Evolutionary conservation across 1,140 invertebrate genomes (phyloP).

Genomic region (Tetraneura akinire): DNA sequence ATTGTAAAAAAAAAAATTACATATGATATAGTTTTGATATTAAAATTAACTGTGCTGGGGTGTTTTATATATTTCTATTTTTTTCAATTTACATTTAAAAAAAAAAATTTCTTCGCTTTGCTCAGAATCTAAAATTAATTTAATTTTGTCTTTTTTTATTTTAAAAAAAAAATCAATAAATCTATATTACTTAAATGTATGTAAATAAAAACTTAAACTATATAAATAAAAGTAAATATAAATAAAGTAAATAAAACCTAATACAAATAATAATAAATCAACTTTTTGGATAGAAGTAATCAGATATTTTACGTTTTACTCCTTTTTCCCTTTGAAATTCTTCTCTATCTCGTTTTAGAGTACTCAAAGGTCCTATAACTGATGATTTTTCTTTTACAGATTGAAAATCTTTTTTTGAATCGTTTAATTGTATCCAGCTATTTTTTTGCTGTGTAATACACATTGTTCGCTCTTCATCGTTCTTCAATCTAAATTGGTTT

Average conservation of each 20-base stretch:
- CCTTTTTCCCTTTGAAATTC: background rate
- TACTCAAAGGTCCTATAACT: constrained; percentile 2
- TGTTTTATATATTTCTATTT: too few species aligned
- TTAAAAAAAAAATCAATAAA: background rate
- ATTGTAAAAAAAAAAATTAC: too few species aligned
- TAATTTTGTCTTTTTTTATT: constrained; percentile 18
- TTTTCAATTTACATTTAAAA: too few species aligned
- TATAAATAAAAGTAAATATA: background rate
- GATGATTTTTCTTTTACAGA: constrained; percentile 24
- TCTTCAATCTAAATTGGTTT: constrained; percentile 41
- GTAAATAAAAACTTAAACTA: background rate
- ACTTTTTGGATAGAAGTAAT: constrained; percentile 24
- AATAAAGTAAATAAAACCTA: background rate
- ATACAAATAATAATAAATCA: background rate
- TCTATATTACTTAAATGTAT: background rate
- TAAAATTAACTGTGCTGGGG: too few species aligned
- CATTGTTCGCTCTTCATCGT: constrained; percentile 37
- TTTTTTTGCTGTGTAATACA: constrained; percentile 52
- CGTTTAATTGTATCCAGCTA: constrained; percentile 51
- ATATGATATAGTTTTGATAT: too few species aligned
- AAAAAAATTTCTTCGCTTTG: too few species aligned
- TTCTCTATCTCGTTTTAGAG: constrained; percentile 28
- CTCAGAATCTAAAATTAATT: too few species aligned
- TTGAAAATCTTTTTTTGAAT: constrained; percentile 52
- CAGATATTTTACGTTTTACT: constrained; percentile 49